phyloP scores from a whole-genome alignment of 1,140 invertebrate genomes.

The Leptopilina boulardi region DNA sequence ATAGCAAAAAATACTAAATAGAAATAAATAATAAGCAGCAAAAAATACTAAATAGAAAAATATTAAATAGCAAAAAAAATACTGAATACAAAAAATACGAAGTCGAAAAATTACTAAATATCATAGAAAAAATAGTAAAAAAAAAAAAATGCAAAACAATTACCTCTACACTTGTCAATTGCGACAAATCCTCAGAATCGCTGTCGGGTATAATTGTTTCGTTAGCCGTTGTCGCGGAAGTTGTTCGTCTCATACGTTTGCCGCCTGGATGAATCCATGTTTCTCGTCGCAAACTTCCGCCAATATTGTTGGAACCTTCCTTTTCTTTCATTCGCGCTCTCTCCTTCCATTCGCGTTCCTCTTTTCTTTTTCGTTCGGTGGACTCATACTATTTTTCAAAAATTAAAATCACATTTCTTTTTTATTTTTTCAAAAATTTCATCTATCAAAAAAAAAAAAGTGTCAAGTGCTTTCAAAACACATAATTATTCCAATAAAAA shows the following conservation, averaged over 20 bases:
- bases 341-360: constrained; percentile 79
- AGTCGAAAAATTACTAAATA: too few species aligned
- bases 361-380: constrained; percentile 84
- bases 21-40: too few species aligned
- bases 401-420: neutral
- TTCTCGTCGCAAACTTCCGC: constrained; percentile 80
- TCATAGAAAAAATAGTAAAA: constrained; percentile 4
- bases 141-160: constrained; percentile 47
- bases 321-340: constrained; percentile 79
- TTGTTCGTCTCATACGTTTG: constrained; percentile 80
- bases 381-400: constrained; percentile 82
- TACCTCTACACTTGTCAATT: constrained; percentile 86
- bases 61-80: neutral
- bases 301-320: constrained; percentile 72
- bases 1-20: too few species aligned
- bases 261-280: constrained; percentile 90
- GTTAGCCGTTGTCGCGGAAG: constrained; percentile 74
- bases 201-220: constrained; percentile 74
- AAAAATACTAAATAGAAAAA: neutral
- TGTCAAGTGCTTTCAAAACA: too few species aligned
- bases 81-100: constrained; percentile 3
- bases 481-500: too few species aligned
- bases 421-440: neutral
- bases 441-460: too few species aligned
- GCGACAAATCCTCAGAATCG: constrained; percentile 82